Evolutionary conservation across 2,113 vertebrate species (phyloP), one percentile per base, ranked within the genome.

Genomic region (Smithornis capensis): DNA sequence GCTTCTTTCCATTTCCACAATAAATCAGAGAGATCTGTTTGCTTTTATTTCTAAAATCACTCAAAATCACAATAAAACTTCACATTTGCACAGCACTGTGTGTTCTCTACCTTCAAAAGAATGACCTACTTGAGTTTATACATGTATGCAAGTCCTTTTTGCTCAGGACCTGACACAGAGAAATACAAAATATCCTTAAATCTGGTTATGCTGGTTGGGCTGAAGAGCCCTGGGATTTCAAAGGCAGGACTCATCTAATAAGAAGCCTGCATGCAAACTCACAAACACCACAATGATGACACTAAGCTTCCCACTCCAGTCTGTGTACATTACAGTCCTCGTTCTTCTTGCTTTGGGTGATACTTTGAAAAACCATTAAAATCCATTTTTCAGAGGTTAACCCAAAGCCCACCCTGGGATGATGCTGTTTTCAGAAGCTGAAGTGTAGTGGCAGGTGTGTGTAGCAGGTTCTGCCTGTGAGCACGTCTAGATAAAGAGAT

Each of bases 301-400:
- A 44, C 12, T 14, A 38, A 71, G 16, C 10, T 79, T 79, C 76
- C 17, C 22, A 21, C 12, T 28, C 38, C n/a, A 45, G 21, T n/a
- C 25, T 21, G 9, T 9, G 19, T 9, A 22, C 0, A 0, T 59
- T 40, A 64, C 33, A 14, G 12, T 6, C 19, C n/a, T 62, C 0
- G 0, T 44, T 47, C 12, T 24, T 28, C 65, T 31, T 22, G 29
- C 64, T 65, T 27, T 47, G 60, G 12, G 57, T 10, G 19, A 23
- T 7, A 55, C 4, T 63, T 31, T 6, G 29, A 10, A 44, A 65
- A 25, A 12, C 10, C 63, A 40, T 40, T 64, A 35, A 68, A 38
- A 38, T 27, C 15, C 7, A 6, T 40, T 82, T 57, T 44, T 84
- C 24, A 35, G 52, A n/a, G 35, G 29, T 60, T n/a, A 59, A 53